Conservation (phyloP, 2,888 invertebrate genomes). For the Parnassius orleans region DNA sequence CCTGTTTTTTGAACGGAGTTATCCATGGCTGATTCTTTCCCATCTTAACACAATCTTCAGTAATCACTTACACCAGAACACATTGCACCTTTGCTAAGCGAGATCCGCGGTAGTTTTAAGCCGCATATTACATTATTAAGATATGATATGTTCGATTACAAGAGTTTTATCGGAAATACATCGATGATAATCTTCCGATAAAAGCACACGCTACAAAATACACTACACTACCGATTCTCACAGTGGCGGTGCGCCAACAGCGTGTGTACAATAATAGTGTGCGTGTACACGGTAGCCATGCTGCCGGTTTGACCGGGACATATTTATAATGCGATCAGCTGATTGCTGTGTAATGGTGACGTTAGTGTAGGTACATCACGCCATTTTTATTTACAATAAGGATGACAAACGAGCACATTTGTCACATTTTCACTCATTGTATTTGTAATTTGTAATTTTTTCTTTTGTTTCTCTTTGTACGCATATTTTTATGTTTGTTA, state of each 20-base stretch:
- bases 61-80: not conserved
- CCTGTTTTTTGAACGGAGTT: slow-evolving; percentile 45
- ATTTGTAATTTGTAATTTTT: too few relatives aligned
- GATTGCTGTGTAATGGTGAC: too few relatives aligned
- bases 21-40: slow-evolving; percentile 36
- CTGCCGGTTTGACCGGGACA: not conserved
- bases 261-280: not conserved
- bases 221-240: slow-evolving; percentile 1
- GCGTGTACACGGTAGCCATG: not conserved
- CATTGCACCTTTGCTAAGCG: not conserved
- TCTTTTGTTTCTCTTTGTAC: too few relatives aligned
- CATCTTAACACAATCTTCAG: slow-evolving; percentile 25
- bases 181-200: not conserved
- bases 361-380: too few relatives aligned
- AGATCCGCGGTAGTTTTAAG: not conserved
- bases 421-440: too few relatives aligned
- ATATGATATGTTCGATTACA: not conserved
- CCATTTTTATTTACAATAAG: too few relatives aligned
- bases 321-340: not conserved
- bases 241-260: slow-evolving; percentile 14
- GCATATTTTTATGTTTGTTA: too few relatives aligned
- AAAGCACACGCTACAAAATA: not conserved
- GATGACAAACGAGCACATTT: too few relatives aligned
- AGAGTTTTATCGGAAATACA: slow-evolving; percentile 3
- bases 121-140: not conserved